Conservation (phyloP, 2,113 vertebrate species). For the Tetraodon nigroviridis region DNA sequence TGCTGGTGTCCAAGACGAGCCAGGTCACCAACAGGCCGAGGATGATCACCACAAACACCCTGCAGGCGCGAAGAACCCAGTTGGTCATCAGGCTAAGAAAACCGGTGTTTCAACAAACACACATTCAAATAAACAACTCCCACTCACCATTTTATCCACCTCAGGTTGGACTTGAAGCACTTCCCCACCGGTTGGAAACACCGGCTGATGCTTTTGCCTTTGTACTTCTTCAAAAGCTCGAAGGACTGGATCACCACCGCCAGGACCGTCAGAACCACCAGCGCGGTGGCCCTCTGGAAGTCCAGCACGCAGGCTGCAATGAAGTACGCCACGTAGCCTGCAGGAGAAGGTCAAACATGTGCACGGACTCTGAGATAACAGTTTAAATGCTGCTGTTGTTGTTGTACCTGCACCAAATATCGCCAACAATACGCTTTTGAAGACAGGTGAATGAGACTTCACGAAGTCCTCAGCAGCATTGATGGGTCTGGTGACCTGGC, state of each 20-base stretch:
- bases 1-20: constrained; percentile 80
- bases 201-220: constrained; percentile 67
- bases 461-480: constrained; percentile 61
- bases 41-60: constrained; percentile 74
- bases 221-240: constrained; percentile 71
- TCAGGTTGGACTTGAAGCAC: constrained; percentile 66
- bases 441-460: constrained; percentile 59
- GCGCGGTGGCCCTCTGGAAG: constrained; percentile 80
- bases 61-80: constrained; percentile 50
- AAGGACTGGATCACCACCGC: constrained; percentile 61
- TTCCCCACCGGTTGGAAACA: constrained; percentile 58
- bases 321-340: constrained; percentile 85
- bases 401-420: constrained; percentile 72
- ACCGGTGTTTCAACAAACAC: neutral
- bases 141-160: constrained; percentile 88
- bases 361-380: neutral
- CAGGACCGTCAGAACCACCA: constrained; percentile 82
- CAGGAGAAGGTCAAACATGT: neutral
- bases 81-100: neutral
- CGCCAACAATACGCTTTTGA: constrained; percentile 64
- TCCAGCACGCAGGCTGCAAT: constrained; percentile 82
- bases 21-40: constrained; percentile 76
- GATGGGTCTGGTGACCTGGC: constrained; percentile 60
- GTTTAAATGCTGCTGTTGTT: neutral
- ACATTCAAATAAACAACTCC: constrained; percentile 1